Evolutionary conservation across 1,140 invertebrate genomes (phyloP).

Genomic region (Procambarus clarkii): DNA sequence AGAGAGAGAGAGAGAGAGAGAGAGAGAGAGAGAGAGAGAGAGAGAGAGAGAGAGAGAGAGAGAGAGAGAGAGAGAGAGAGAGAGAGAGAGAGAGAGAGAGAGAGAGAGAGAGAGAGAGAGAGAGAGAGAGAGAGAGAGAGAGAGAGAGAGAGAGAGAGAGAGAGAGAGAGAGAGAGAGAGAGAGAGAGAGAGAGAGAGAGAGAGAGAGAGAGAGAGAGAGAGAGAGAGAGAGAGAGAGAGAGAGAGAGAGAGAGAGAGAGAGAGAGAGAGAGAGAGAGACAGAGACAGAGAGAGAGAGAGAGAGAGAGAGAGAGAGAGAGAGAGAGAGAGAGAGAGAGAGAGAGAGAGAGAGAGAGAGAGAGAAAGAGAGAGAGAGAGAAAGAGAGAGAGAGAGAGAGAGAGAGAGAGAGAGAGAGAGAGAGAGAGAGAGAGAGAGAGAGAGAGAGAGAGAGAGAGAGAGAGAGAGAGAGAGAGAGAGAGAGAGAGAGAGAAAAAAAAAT

Average conservation of each 20-base stretch:
- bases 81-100: too few species aligned
- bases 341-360: slow-evolving; percentile 37
- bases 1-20: not conserved
- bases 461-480: slow-evolving; percentile 37
- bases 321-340: not conserved
- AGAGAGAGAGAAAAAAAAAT: slow-evolving; percentile 11
- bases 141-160: slow-evolving; percentile 37
- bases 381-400: too few species aligned
- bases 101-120: not conserved
- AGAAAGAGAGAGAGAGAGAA: slow-evolving; percentile 29
- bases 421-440: not conserved
- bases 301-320: too few species aligned
- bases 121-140: slow-evolving; percentile 34
- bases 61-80: slow-evolving; percentile 37
- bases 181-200: too few species aligned
- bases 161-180: slow-evolving; percentile 37
- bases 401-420: too few species aligned
- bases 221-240: slow-evolving; percentile 23
- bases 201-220: too few species aligned
- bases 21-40: slow-evolving; percentile 37
- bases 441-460: slow-evolving; percentile 37
- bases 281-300: too few species aligned
- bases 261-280: slow-evolving; percentile 35
- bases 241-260: slow-evolving; percentile 37
- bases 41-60: slow-evolving; percentile 37